phyloP scores from a whole-genome alignment of 2,888 invertebrate genomes.

The Drosophila flavopinicola region DNA sequence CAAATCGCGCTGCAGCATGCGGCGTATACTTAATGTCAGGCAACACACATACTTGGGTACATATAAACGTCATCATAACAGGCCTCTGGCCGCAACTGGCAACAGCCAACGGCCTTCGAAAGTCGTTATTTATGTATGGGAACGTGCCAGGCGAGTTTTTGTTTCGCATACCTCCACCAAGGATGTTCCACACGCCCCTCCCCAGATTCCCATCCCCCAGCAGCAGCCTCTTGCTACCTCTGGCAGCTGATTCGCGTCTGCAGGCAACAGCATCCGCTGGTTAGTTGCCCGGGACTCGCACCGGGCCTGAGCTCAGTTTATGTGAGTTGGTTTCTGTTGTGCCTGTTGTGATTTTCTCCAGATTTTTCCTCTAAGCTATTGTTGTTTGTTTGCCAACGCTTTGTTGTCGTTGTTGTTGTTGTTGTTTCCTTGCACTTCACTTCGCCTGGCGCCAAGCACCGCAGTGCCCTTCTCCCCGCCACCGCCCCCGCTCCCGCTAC shows the following conservation, averaged over 20 bases:
- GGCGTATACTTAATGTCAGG: slow-evolving; percentile 79
- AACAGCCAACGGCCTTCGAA: slow-evolving; percentile 66
- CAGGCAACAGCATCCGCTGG: slow-evolving; percentile 65
- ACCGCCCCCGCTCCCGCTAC: neutral
- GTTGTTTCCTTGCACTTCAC: slow-evolving; percentile 51
- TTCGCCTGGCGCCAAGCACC: slow-evolving; percentile 29
- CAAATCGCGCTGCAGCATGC: slow-evolving; percentile 49
- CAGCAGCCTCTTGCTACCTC: neutral
- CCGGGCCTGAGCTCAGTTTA: slow-evolving; percentile 41
- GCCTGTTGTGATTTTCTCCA: slow-evolving; percentile 62
- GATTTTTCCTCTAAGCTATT: slow-evolving; percentile 55
- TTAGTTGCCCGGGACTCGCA: slow-evolving; percentile 33
- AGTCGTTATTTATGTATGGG: slow-evolving; percentile 78
- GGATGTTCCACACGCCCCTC: neutral
- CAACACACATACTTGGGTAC: slow-evolving; percentile 11
- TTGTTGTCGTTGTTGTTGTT: slow-evolving; percentile 35
- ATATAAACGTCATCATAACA: slow-evolving; percentile 78
- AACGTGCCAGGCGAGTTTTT: slow-evolving; percentile 66
- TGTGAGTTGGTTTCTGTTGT: slow-evolving; percentile 25
- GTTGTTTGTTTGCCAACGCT: slow-evolving; percentile 45
- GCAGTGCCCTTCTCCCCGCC: neutral
- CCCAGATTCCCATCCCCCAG: neutral
- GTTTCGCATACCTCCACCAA: slow-evolving; percentile 24
- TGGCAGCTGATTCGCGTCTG: slow-evolving; percentile 54
- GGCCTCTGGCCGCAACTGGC: slow-evolving; percentile 46